Conservation (phyloP, 2,113 vertebrate species). For the Corythornis cristatus region DNA sequence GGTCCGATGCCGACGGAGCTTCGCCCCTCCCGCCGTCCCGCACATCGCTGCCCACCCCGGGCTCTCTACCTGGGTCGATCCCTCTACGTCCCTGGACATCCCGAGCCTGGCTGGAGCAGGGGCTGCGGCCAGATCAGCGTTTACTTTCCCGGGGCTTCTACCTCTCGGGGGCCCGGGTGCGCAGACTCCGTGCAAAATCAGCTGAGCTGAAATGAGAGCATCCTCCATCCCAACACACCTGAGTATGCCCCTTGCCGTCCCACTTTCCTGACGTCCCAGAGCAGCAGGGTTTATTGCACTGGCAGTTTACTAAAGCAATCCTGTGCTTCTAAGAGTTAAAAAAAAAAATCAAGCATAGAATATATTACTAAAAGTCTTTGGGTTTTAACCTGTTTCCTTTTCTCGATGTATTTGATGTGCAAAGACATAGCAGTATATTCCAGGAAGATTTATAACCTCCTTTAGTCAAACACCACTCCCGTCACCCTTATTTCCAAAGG, state of each 20-base stretch:
- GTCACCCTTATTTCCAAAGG: neutral
- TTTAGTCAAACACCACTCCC: neutral
- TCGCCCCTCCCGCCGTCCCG: too few species aligned
- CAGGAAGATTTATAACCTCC: neutral
- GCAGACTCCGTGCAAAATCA: fast-evolving
- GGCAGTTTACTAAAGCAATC: neutral
- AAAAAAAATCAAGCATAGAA: neutral
- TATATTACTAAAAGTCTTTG: neutral
- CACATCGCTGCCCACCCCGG: neutral
- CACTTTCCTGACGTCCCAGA: fast-evolving
- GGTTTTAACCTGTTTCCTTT: neutral
- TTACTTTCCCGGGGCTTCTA: too few species aligned
- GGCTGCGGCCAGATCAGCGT: neutral
- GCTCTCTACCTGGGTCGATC: neutral
- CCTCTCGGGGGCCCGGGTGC: too few species aligned
- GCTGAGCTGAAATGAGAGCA: neutral
- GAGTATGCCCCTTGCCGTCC: fast-evolving
- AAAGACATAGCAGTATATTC: neutral
- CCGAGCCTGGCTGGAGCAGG: neutral
- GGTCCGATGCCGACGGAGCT: neutral
- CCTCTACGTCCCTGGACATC: neutral
- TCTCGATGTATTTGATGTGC: neutral
- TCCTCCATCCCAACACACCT: fast-evolving
- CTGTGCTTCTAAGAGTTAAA: neutral
- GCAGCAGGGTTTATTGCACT: fast-evolving